Evolutionary conservation across 2,797 vertebrate species (phyloP).

Genomic region (Chaunax sp.): DNA sequence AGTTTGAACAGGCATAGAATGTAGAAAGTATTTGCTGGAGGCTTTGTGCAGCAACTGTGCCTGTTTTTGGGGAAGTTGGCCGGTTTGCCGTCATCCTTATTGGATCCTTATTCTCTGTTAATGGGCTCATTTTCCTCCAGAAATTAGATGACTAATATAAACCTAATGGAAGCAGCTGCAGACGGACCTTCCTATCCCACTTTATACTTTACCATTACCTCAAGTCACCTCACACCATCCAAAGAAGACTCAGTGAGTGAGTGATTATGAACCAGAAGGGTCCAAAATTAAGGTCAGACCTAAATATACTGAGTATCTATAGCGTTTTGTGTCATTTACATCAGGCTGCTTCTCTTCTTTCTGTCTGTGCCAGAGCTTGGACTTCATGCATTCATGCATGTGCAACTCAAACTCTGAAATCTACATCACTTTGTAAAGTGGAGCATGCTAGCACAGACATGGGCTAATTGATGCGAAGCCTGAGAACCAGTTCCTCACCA

Average conservation of each 20-base stretch:
- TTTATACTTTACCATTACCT: constrained; percentile 12
- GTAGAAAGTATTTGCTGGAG: constrained; percentile 9
- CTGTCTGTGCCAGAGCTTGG: too few species aligned
- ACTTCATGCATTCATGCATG: too few species aligned
- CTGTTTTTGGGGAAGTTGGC: constrained; percentile 14
- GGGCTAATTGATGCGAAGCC: too few species aligned
- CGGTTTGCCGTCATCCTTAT: constrained; percentile 6
- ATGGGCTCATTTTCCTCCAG: constrained; percentile 16
- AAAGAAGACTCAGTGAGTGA: background rate
- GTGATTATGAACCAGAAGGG: too few species aligned
- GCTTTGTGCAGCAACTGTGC: background rate
- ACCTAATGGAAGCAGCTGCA: constrained; percentile 7
- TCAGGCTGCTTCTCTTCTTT: too few species aligned
- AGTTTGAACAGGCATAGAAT: constrained; percentile 8
- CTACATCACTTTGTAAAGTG: too few species aligned
- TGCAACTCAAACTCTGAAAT: too few species aligned
- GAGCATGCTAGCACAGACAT: too few species aligned
- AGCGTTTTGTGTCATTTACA: background rate
- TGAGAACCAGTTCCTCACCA: too few species aligned
- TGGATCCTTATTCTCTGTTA: constrained; percentile 19
- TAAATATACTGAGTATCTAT: background rate
- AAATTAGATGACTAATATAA: constrained; percentile 23
- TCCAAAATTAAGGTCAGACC: too few species aligned
- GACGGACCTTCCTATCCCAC: background rate
- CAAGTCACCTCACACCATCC: background rate